Percentiles rank a stretch among this genome's conserved stretches.
Evolutionary conservation across 2,797 vertebrate species (phyloP).

Genomic region (Neosilurus hyrtlii): DNA sequence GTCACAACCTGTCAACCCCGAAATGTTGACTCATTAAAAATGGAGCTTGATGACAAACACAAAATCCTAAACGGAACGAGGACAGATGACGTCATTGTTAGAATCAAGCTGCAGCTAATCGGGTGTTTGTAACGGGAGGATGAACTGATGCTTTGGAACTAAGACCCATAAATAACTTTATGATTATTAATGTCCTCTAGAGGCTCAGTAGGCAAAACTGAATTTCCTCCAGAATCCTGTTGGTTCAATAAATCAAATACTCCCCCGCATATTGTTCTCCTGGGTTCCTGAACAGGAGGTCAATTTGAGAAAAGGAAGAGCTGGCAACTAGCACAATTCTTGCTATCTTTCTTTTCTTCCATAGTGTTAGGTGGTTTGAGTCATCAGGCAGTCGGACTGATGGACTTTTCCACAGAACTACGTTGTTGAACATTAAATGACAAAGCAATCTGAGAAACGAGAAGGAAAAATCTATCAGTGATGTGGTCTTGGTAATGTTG

Average conservation of each 20-base stretch:
- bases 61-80: not conserved
- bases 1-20: constrained; percentile 27
- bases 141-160: not conserved
- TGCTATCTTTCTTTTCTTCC: not conserved
- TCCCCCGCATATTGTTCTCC: constrained; percentile 1
- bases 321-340: not conserved
- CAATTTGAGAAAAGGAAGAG: not conserved
- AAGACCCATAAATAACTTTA: constrained; percentile 29
- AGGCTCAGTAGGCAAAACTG: constrained; percentile 26
- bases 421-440: not conserved
- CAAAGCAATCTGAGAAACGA: not conserved
- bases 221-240: constrained; percentile 14
- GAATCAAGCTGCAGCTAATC: not conserved
- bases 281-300: not conserved
- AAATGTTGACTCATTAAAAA: constrained; percentile 16
- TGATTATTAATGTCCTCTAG: constrained; percentile 33
- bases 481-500: not conserved
- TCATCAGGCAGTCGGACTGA: constrained; percentile 21
- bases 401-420: constrained; percentile 2
- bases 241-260: constrained; percentile 42
- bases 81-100: constrained; percentile 2
- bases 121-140: not conserved
- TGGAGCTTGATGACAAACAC: constrained; percentile 3
- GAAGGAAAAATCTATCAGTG: not conserved
- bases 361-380: not conserved